Conservation (phyloP, 1,140 invertebrate species). For the Eriosoma lanigerum region DNA sequence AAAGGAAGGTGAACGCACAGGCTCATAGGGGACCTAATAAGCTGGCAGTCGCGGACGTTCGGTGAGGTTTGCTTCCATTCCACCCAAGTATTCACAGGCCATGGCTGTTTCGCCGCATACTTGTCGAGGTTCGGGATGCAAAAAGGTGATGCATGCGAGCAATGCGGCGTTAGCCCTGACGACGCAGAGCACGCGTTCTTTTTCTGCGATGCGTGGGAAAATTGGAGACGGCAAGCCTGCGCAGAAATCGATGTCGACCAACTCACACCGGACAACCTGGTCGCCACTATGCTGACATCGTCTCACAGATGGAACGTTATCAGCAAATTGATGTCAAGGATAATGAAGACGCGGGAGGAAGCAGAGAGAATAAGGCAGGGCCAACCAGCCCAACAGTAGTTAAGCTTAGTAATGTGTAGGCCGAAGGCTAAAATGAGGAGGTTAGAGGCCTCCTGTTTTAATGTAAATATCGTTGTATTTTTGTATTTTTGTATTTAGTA, state of each 20-base stretch:
- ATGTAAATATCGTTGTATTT: too few species aligned
- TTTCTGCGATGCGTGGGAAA: background rate
- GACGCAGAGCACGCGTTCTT: background rate
- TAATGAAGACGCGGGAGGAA: background rate
- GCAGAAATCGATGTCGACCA: background rate
- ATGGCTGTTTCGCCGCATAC: background rate
- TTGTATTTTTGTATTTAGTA: background rate
- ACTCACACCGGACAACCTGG: background rate
- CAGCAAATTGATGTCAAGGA: background rate
- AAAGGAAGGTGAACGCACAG: background rate
- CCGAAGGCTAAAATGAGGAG: background rate
- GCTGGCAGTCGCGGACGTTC: background rate
- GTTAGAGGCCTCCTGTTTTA: background rate
- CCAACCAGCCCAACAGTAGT: background rate
- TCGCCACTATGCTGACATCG: background rate
- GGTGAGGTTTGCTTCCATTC: background rate
- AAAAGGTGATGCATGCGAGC: background rate
- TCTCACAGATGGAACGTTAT: too few species aligned
- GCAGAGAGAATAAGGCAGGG: background rate
- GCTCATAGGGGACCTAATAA: background rate
- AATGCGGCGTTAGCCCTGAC: background rate
- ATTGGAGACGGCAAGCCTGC: background rate
- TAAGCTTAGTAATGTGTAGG: background rate
- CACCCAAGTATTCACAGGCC: background rate
- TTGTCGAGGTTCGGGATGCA: background rate